Conservation (phyloP, 1,140 invertebrate genomes). For the Papilio glaucus region DNA sequence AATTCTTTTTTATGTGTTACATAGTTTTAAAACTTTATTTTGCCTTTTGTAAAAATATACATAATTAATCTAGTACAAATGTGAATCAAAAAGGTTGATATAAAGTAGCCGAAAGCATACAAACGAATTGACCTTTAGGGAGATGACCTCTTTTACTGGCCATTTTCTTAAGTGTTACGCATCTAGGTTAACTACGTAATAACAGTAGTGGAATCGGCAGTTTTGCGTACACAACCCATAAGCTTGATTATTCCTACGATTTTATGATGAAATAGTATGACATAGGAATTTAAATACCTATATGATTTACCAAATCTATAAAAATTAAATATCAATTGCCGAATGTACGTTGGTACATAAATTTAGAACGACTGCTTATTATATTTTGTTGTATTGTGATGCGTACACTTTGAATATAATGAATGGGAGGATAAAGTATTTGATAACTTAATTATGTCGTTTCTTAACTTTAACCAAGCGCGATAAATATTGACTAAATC, state of each 20-base stretch:
- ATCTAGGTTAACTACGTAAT: constrained; percentile 37
- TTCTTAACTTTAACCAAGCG: too few species aligned
- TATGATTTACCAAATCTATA: not conserved
- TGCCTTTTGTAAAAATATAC: too few species aligned
- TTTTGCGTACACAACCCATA: constrained; percentile 20
- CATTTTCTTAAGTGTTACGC: constrained; percentile 33
- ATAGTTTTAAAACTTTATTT: too few species aligned
- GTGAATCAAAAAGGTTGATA: not conserved
- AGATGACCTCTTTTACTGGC: constrained; percentile 36
- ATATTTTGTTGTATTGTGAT: too few species aligned
- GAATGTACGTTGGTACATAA: too few species aligned
- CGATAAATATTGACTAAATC: too few species aligned
- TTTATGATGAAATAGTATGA: not conserved
- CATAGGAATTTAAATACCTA: not conserved
- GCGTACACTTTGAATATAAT: too few species aligned
- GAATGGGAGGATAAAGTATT: too few species aligned
- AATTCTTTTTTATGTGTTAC: too few species aligned
- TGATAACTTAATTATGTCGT: too few species aligned
- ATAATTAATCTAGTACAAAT: not conserved
- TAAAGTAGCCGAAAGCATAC: not conserved
- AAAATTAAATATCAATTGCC: not conserved
- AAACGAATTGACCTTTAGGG: constrained; percentile 28
- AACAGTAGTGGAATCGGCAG: constrained; percentile 36
- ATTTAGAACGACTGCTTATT: too few species aligned
- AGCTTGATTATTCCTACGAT: constrained; percentile 6